Percentiles rank a stretch among this genome's conserved stretches.
Conservation (phyloP, 2,113 vertebrate species). For the Laticauda colubrina region DNA sequence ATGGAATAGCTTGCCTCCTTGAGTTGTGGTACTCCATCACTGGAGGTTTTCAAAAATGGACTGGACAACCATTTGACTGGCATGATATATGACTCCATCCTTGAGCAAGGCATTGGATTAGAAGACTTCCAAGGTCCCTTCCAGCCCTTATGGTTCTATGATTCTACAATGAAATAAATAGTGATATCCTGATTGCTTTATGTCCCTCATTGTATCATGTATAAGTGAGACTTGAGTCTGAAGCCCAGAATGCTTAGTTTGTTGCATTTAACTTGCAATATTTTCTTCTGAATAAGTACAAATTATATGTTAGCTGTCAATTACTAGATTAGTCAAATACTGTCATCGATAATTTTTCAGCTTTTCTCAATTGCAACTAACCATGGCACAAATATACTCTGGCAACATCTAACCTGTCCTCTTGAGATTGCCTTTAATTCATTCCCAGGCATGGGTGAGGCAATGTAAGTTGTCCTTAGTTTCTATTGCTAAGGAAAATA, state of each 20-base stretch:
- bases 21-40: too few relatives aligned
- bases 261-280: too few relatives aligned
- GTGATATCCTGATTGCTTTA: neutral
- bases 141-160: neutral
- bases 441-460: neutral
- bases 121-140: neutral
- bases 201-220: neutral
- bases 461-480: neutral
- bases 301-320: neutral
- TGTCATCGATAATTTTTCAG: neutral
- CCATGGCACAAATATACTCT: neutral
- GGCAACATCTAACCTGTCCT: neutral
- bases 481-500: neutral
- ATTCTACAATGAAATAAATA: neutral
- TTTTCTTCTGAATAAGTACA: neutral
- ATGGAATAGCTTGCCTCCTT: neutral
- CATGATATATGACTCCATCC: neutral
- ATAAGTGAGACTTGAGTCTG: too few relatives aligned
- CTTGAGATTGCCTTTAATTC: neutral
- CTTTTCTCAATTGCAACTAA: neutral
- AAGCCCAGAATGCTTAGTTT: too few relatives aligned
- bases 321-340: neutral
- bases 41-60: neutral
- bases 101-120: neutral
- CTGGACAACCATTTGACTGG: neutral